These are phyloP conservation scores for Acanthosoma haemorrhoidale DNA, from an alignment of 2,888 invertebrate genomes.

Conservation along the genomic window DNA sequence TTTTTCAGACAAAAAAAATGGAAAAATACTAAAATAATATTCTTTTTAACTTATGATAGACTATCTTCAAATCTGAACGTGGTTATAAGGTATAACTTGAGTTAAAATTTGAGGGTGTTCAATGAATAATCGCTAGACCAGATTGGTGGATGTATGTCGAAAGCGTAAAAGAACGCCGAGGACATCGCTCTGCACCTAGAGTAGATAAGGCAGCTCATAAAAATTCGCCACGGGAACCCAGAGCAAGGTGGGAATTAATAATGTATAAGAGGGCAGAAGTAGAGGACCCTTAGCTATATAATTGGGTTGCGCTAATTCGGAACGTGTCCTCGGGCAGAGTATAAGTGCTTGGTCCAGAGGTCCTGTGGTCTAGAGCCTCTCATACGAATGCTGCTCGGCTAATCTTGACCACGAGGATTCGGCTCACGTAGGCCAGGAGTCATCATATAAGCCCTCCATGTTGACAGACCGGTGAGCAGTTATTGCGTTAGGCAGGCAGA, in stretches of 20 bases:
- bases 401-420: constrained; percentile 11
- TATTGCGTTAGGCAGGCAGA: neutral
- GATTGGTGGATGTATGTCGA: too few relatives aligned
- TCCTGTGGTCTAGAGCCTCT: too few relatives aligned
- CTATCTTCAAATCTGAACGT: too few relatives aligned
- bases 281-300: neutral
- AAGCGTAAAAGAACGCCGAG: neutral
- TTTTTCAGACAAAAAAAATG: too few relatives aligned
- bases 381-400: neutral
- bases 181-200: too few relatives aligned
- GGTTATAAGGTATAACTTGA: too few relatives aligned
- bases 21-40: too few relatives aligned
- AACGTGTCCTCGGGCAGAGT: constrained; percentile 9
- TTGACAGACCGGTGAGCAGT: neutral
- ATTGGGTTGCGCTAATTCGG: constrained; percentile 21
- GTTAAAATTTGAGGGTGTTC: too few relatives aligned
- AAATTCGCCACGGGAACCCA: neutral
- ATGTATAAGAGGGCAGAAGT: constrained; percentile 11
- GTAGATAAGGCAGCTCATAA: too few relatives aligned
- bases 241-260: constrained; percentile 11
- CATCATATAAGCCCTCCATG: constrained; percentile 17
- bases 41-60: too few relatives aligned
- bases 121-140: too few relatives aligned
- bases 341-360: too few relatives aligned
- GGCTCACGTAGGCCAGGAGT: constrained; percentile 10